Evolutionary conservation across 1,140 invertebrate species (phyloP).

Genomic region (Linepithema humile): DNA sequence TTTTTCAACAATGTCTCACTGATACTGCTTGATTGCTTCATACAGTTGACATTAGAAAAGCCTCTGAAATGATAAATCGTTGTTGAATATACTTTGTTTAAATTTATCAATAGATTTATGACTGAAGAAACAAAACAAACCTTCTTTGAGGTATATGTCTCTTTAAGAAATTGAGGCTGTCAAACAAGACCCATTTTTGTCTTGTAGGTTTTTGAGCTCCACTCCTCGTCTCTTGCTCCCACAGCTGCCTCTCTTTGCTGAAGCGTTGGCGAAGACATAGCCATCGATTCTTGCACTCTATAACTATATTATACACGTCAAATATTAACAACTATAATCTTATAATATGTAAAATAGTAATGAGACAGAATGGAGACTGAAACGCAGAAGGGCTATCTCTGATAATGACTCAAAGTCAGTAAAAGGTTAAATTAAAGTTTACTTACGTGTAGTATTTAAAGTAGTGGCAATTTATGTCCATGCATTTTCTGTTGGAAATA

Average conservation of each 20-base stretch:
- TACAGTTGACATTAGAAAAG: background rate
- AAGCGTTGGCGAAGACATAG: background rate
- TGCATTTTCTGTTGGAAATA: background rate
- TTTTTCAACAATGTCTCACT: background rate
- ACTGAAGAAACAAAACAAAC: background rate
- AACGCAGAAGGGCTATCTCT: background rate
- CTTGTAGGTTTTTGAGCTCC: background rate
- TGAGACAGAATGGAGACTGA: too few species aligned
- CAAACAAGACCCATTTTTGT: background rate
- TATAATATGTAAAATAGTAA: background rate
- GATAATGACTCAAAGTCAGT: background rate
- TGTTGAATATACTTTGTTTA: too few species aligned
- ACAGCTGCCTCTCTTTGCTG: background rate
- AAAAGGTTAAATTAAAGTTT: background rate
- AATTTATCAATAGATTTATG: background rate
- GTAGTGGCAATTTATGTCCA: background rate
- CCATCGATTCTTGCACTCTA: background rate
- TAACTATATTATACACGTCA: background rate
- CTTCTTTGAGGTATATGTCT: background rate
- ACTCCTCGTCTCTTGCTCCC: background rate
- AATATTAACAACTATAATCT: background rate
- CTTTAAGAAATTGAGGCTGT: background rate
- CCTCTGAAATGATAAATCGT: background rate
- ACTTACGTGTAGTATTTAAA: background rate
- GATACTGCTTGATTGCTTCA: background rate